Evolutionary conservation across 2,113 vertebrate genomes (phyloP).

Genomic region (Plotosus lineatus): DNA sequence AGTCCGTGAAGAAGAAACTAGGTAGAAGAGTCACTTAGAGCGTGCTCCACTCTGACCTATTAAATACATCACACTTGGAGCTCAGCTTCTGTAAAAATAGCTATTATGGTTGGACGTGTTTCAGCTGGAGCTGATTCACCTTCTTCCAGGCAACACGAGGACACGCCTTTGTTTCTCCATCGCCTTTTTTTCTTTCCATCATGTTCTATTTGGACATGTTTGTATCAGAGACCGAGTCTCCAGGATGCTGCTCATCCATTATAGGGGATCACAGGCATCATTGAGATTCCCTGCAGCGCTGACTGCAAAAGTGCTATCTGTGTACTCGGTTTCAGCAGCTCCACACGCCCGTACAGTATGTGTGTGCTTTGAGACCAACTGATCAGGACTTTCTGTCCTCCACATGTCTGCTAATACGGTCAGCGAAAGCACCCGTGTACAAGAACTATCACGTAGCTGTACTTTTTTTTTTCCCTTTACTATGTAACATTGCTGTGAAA

Average conservation of each 20-base stretch:
- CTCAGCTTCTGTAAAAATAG: not conserved
- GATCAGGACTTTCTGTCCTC: constrained; percentile 46
- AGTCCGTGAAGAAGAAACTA: not conserved
- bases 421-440: not conserved
- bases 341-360: not conserved
- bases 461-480: not conserved
- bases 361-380: not conserved
- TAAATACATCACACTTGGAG: not conserved
- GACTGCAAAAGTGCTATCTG: not conserved
- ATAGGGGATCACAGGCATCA: not conserved
- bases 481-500: no score
- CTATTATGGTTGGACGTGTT: constrained; percentile 6
- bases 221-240: not conserved
- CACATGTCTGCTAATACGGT: not conserved
- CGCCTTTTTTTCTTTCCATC: not conserved
- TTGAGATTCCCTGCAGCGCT: not conserved
- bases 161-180: not conserved
- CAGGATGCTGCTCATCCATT: not conserved
- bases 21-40: not conserved
- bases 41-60: not conserved
- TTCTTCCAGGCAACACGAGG: not conserved
- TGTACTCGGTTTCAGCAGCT: not conserved
- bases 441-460: not conserved
- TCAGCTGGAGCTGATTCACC: not conserved
- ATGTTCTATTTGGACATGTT: not conserved